Evolutionary conservation across 2,113 vertebrate species (phyloP).

Genomic region (Myrmecobius fasciatus): DNA sequence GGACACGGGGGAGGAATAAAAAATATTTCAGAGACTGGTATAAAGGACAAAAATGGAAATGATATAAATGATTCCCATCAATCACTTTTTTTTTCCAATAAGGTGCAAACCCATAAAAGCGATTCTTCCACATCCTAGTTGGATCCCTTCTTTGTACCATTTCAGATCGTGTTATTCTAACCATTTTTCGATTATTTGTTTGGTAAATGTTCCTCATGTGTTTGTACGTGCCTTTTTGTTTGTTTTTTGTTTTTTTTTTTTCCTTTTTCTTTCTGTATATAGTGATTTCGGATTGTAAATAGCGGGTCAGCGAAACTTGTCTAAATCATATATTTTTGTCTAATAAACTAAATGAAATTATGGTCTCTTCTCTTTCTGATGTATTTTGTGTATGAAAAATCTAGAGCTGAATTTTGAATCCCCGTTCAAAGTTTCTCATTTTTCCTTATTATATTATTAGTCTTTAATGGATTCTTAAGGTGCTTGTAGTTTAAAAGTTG

Average conservation of each 20-base stretch:
- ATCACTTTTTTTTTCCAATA: constrained; percentile 85
- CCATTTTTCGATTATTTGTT: constrained; percentile 86
- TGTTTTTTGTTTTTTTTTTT: constrained; percentile 86
- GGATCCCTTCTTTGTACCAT: constrained; percentile 89
- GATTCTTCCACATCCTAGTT: constrained; percentile 89
- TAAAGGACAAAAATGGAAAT: constrained; percentile 81
- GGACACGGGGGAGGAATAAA: constrained; percentile 62
- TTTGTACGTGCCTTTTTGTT: constrained; percentile 91
- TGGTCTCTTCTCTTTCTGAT: constrained; percentile 66
- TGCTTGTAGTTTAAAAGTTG: constrained; percentile 39
- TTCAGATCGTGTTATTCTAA: constrained; percentile 86
- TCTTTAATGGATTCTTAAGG: background rate
- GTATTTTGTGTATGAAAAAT: constrained; percentile 67
- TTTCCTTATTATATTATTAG: constrained; percentile 6
- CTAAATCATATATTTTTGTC: constrained; percentile 99
- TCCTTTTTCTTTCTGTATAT: constrained; percentile 92
- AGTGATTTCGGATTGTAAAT: constrained; percentile 99
- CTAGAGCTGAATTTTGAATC: background rate
- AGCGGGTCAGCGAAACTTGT: constrained; percentile 97
- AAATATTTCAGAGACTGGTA: constrained; percentile 82
- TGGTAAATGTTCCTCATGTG: constrained; percentile 90
- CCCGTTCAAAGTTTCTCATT: constrained; percentile 13
- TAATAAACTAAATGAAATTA: constrained; percentile 99
- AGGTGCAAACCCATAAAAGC: constrained; percentile 88
- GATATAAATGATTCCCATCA: constrained; percentile 80